Evolutionary conservation across 2,797 vertebrate genomes (phyloP), one percentile per base, ranked within the genome.

Genomic region (Fistularia commersonii): DNA sequence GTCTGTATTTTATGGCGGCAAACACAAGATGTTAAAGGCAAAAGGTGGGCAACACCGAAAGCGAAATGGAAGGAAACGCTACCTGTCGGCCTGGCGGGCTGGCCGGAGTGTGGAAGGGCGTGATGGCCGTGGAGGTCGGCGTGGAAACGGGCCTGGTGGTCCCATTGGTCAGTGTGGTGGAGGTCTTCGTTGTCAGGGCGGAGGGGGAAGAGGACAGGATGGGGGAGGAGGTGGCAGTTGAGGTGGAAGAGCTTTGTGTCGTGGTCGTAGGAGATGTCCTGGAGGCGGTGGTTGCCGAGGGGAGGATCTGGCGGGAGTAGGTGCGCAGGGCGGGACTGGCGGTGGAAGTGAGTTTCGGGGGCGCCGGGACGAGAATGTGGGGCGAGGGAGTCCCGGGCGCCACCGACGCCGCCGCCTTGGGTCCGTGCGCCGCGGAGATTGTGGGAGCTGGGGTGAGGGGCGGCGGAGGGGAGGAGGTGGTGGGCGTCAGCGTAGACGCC

Each of bases 21-120:
- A n/a, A n/a, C n/a, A n/a, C n/a, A n/a, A 14, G 41, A 14, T 14
- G 3, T 31, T 44, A 5, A 3, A 11, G 23, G 6, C 8, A 51
- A 51, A 8, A 37, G 33, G 32, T n/a, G 11, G 37, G 10, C 3
- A 11, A 42, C 7, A 42, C 7, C n/a, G 6, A 35, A 35, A 6
- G 34, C 34, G n/a, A n/a, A n/a, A n/a, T 6, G 33, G 7, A 8
- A 8, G 6, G 33, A 7, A 40, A 12, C 1, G 14, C 62, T 77
- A 91, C 90, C 88, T 91, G 90, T 81, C 88, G 77, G 54, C 86
- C 81, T 39, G 87, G 80, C 32, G 87, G 79, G 6, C 86, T 88
- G 52, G 87, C 89, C 1, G 88, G 88, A 6, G 87, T 89, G 74
- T 91, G 90, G 32, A 91, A 90, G 40, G 89, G 86, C 1, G 86